A percentile compares a stretch with the other conserved stretches of the same genome.
phyloP scores from a whole-genome alignment of 1,140 invertebrate species.

The Lamellibrachia luymesi region DNA sequence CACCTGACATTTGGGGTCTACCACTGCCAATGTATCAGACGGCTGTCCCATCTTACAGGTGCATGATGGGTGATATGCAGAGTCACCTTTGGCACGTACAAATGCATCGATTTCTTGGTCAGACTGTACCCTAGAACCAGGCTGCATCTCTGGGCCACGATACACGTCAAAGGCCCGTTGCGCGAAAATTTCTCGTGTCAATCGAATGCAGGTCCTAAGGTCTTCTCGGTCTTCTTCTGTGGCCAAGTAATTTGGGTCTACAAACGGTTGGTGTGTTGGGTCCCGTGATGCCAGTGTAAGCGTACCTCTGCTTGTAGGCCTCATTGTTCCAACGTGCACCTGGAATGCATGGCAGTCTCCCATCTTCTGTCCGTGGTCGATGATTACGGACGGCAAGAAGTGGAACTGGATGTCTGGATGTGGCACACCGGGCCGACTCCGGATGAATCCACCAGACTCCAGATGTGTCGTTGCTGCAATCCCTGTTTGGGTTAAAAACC shows the following conservation, averaged over 20 bases:
- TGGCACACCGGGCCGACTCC: slow-evolving; percentile 42
- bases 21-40: slow-evolving; percentile 61
- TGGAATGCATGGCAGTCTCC: slow-evolving; percentile 55
- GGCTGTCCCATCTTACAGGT: slow-evolving; percentile 64
- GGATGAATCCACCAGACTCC: slow-evolving; percentile 59
- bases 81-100: slow-evolving; percentile 50
- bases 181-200: slow-evolving; percentile 56
- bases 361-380: slow-evolving; percentile 58
- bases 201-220: slow-evolving; percentile 41
- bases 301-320: slow-evolving; percentile 49
- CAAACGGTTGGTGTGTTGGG: slow-evolving; percentile 77
- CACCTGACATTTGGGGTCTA: slow-evolving; percentile 58
- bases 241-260: slow-evolving; percentile 71
- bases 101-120: slow-evolving; percentile 50
- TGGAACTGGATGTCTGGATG: slow-evolving; percentile 63
- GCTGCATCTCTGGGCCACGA: slow-evolving; percentile 55
- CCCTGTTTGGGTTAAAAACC: slow-evolving; percentile 56
- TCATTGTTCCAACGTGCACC: slow-evolving; percentile 56
- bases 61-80: slow-evolving; percentile 62
- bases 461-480: slow-evolving; percentile 58
- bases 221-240: slow-evolving; percentile 47
- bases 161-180: slow-evolving; percentile 59
- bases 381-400: slow-evolving; percentile 60
- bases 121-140: slow-evolving; percentile 42
- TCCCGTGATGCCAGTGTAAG: slow-evolving; percentile 61